Conservation (phyloP, 2,113 vertebrate genomes). For the Prunella fulvescens region DNA sequence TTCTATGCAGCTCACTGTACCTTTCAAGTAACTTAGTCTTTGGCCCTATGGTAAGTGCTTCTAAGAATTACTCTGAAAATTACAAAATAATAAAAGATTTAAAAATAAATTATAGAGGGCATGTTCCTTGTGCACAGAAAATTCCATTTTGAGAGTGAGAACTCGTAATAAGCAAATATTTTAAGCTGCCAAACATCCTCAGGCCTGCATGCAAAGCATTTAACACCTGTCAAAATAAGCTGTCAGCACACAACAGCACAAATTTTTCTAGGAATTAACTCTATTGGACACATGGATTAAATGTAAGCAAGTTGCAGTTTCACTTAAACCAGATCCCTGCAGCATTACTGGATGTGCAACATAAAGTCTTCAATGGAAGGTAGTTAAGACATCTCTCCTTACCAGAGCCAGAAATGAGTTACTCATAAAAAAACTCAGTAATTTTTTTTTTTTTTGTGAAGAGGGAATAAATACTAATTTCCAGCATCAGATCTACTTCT, state of each 20-base stretch:
- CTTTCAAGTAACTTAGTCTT: not conserved
- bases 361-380: not conserved
- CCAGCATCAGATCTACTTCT: not conserved
- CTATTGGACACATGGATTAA: not conserved
- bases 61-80: not conserved
- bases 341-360: not conserved
- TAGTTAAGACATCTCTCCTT: not conserved
- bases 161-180: not conserved
- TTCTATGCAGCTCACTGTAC: not conserved
- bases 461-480: not conserved
- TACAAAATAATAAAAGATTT: not conserved
- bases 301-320: not conserved
- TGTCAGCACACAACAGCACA: not conserved
- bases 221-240: conserved; percentile 32
- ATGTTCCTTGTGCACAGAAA: not conserved
- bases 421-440: not conserved
- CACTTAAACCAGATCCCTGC: not conserved
- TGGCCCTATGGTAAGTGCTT: not conserved
- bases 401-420: not conserved
- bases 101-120: not conserved
- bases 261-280: conserved; percentile 20
- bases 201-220: not conserved
- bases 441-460: not conserved
- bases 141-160: not conserved
- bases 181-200: not conserved